A percentile compares a stretch with the other conserved stretches of the same genome.
Evolutionary conservation across 2,113 vertebrate species (phyloP).

Genomic region (Symphodus melops): DNA sequence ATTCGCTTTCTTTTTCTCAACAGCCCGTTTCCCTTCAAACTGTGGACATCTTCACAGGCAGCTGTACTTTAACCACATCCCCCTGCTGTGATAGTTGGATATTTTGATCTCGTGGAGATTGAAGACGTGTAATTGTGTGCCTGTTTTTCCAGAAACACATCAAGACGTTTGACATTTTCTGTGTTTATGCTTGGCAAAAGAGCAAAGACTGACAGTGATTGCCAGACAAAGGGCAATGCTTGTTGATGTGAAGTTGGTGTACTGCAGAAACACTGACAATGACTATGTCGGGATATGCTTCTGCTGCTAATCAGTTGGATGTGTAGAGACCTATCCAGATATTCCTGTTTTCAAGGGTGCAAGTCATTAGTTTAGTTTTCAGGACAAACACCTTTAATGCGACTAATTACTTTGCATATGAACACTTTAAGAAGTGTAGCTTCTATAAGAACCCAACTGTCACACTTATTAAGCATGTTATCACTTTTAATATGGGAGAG

Average conservation of each 20-base stretch:
- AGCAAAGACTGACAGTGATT: neutral
- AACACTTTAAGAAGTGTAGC: neutral
- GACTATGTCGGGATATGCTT: neutral
- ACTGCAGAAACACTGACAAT: neutral
- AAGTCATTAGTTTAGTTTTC: too few relatives aligned
- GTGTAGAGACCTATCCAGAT: too few relatives aligned
- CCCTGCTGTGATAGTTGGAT: slow-evolving; percentile 24
- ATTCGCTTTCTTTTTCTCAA: slow-evolving; percentile 1
- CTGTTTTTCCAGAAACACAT: neutral
- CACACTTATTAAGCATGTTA: neutral
- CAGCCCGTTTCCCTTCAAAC: neutral
- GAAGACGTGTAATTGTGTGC: slow-evolving; percentile 5
- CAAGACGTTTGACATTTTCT: slow-evolving; percentile 1
- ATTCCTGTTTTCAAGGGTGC: too few relatives aligned
- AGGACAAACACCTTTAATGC: too few relatives aligned
- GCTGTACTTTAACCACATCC: neutral
- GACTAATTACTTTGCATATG: slow-evolving; percentile 29
- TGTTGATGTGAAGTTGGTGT: slow-evolving; percentile 5
- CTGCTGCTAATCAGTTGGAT: neutral
- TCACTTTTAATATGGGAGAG: neutral
- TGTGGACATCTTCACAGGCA: slow-evolving; percentile 20
- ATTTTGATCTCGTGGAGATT: slow-evolving; percentile 1
- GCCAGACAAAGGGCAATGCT: slow-evolving; percentile 4
- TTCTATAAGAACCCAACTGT: neutral
- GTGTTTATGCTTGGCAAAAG: slow-evolving; percentile 3